phyloP scores from a whole-genome alignment of 2,113 vertebrate genomes.

The Peromyscus maniculatus region DNA sequence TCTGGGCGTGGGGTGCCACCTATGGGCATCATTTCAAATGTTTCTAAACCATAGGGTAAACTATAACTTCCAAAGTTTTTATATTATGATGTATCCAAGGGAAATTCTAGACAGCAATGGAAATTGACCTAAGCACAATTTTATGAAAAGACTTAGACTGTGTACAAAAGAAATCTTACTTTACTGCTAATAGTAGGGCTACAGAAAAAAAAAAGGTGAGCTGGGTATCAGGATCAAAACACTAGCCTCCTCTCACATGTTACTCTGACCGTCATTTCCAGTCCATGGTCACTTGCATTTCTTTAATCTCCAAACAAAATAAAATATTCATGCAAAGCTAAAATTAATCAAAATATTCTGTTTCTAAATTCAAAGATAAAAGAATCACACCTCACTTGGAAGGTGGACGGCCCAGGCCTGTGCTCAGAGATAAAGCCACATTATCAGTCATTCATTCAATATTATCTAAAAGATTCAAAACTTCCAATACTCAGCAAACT shows the following conservation, averaged over 20 bases:
- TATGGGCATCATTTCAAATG: constrained; percentile 39
- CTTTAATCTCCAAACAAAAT: neutral
- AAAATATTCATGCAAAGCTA: constrained; percentile 23
- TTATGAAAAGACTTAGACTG: neutral
- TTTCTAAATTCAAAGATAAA: constrained; percentile 58
- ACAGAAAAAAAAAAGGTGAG: neutral
- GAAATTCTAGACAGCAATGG: constrained; percentile 4
- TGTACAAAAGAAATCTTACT: constrained; percentile 1
- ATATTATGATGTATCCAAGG: neutral
- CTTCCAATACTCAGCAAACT: constrained; percentile 64
- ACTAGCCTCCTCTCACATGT: neutral
- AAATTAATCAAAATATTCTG: constrained; percentile 46
- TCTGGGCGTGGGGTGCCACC: neutral
- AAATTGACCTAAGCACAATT: constrained; percentile 47
- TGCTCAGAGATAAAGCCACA: constrained; percentile 65
- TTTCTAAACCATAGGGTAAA: constrained; percentile 37
- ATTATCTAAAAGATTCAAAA: constrained; percentile 61
- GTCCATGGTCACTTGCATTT: neutral
- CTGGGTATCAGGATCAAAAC: neutral
- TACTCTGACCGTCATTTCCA: neutral
- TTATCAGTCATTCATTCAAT: constrained; percentile 47
- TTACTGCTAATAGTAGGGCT: constrained; percentile 3
- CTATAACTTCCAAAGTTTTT: constrained; percentile 19
- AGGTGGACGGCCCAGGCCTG: constrained; percentile 53
- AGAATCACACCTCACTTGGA: constrained; percentile 43